Conservation (phyloP, 2,888 invertebrate species). For the Athetis lepigone region DNA sequence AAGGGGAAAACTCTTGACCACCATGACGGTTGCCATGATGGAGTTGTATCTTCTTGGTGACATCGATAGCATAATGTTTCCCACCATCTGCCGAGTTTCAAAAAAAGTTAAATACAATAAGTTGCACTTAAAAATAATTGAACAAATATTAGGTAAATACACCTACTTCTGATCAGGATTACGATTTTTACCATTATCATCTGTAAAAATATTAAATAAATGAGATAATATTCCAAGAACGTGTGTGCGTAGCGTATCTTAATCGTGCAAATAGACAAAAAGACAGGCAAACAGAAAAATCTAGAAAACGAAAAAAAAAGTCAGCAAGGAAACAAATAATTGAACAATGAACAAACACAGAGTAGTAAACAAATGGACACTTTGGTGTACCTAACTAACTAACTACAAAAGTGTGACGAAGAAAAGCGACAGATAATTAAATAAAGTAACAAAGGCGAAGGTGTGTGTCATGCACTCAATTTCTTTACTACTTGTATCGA, state of each 20-base stretch:
- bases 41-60: conserved; percentile 89
- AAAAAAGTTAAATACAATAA: not conserved
- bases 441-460: not conserved
- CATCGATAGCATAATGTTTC: conserved; percentile 92
- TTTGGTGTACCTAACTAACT: not conserved
- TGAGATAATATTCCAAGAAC: conserved; percentile 2
- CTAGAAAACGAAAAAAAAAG: conserved; percentile 14
- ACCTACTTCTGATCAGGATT: conserved; percentile 46
- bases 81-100: conserved; percentile 89
- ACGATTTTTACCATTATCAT: conserved; percentile 41
- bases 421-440: not conserved
- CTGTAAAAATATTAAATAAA: conserved; percentile 52
- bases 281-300: conserved; percentile 16
- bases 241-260: not conserved
- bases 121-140: not conserved
- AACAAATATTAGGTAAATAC: not conserved
- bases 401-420: not conserved
- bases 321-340: conserved; percentile 34
- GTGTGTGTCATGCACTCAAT: conserved; percentile 1
- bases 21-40: conserved; percentile 92
- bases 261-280: conserved; percentile 32
- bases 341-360: conserved; percentile 29
- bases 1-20: conserved; percentile 93
- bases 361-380: conserved; percentile 41
- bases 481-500: conserved; percentile 34